phyloP scores from a whole-genome alignment of 2,113 vertebrate species.

The Argyrosomus japonicus region DNA sequence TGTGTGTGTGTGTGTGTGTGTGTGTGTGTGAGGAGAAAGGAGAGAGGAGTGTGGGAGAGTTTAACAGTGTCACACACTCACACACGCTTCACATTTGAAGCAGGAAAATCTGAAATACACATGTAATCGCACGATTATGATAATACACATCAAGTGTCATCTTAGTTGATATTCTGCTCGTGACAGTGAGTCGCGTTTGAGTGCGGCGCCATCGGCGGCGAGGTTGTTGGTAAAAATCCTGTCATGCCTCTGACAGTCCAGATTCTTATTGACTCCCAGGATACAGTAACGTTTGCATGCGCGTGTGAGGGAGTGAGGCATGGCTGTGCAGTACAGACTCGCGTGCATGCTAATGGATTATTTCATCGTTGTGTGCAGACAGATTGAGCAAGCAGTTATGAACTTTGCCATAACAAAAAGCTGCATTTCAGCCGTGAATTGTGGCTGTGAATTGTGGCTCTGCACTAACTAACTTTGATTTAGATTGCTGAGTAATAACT shows the following conservation, averaged over 20 bases:
- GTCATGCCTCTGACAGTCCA: slow-evolving; percentile 39
- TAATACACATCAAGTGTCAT: slow-evolving; percentile 82
- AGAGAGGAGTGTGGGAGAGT: slow-evolving; percentile 23
- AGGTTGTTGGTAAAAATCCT: slow-evolving; percentile 58
- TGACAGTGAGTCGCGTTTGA: slow-evolving; percentile 66
- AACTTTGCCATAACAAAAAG: background rate
- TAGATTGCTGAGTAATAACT: background rate
- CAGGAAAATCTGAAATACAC: slow-evolving; percentile 78
- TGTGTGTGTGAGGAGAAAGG: slow-evolving; percentile 8
- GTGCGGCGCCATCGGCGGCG: slow-evolving; percentile 31
- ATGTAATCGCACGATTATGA: slow-evolving; percentile 83
- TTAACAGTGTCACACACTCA: slow-evolving; percentile 60
- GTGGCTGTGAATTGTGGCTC: background rate
- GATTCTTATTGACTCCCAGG: slow-evolving; percentile 60
- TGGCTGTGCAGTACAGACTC: no score
- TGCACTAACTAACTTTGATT: background rate
- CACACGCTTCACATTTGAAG: slow-evolving; percentile 67
- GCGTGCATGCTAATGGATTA: background rate
- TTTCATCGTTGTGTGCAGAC: background rate
- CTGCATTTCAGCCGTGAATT: slow-evolving; percentile 1
- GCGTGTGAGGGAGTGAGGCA: background rate
- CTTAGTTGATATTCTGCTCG: slow-evolving; percentile 71
- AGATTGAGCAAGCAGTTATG: background rate
- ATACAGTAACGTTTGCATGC: slow-evolving; percentile 19
- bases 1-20: slow-evolving; percentile 42